These are phyloP conservation scores for Scartelaos histophorus DNA, from an alignment of 2,113 vertebrate species.

Conservation along the genomic window DNA sequence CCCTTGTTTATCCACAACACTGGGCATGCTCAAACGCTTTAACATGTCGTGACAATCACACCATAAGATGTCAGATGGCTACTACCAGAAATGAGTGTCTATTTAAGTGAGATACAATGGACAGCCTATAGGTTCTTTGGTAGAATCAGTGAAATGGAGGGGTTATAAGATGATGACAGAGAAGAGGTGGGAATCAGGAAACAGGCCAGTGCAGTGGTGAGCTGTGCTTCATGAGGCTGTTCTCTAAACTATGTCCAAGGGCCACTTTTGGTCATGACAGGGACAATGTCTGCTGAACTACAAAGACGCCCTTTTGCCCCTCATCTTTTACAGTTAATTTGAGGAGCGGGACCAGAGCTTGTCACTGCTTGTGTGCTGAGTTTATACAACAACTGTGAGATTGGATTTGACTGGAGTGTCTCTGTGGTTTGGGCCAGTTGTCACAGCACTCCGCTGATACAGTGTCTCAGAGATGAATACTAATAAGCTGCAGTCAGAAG, in stretches of 20 bases:
- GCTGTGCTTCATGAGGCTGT: slow-evolving; percentile 19
- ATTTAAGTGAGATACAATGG: neutral
- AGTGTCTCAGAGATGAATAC: slow-evolving; percentile 19
- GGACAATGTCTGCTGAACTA: slow-evolving; percentile 33
- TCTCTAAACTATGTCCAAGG: slow-evolving; percentile 58
- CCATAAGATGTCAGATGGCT: neutral
- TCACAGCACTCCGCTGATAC: slow-evolving; percentile 29
- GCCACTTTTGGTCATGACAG: slow-evolving; percentile 17
- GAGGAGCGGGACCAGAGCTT: slow-evolving; percentile 45
- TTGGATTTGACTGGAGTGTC: slow-evolving; percentile 53
- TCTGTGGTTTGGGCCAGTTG: slow-evolving; percentile 29
- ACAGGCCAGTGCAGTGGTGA: slow-evolving; percentile 18
- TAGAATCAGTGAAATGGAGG: slow-evolving; percentile 9
- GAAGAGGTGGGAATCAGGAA: slow-evolving; percentile 3
- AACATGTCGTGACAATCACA: neutral
- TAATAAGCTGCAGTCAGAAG: neutral
- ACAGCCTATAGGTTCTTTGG: too few species aligned
- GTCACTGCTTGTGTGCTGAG: slow-evolving; percentile 56
- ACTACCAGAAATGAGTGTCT: slow-evolving; percentile 1
- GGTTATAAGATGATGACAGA: slow-evolving; percentile 51
- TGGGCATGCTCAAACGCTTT: slow-evolving; percentile 27
- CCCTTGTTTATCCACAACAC: slow-evolving; percentile 30
- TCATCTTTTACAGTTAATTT: slow-evolving; percentile 51
- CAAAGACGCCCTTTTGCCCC: slow-evolving; percentile 49
- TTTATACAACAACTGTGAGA: slow-evolving; percentile 47